phyloP scores from a whole-genome alignment of 1,140 invertebrate genomes.

The Sycophaga agraensis region DNA sequence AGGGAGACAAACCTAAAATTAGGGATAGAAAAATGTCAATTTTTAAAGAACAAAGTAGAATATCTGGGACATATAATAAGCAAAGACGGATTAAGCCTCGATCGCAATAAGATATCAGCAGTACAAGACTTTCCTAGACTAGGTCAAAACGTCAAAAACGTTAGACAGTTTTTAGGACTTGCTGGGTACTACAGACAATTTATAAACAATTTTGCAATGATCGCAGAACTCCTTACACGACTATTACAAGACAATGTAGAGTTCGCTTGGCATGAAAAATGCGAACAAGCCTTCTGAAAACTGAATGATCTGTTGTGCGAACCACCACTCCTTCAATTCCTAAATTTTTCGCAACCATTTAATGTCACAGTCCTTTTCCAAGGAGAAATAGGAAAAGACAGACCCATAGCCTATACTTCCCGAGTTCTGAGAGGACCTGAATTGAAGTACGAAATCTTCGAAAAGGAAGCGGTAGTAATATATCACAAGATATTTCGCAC shows the following conservation, averaged over 20 bases:
- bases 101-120: not conserved
- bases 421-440: not conserved
- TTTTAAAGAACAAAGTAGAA: not conserved
- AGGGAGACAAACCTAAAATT: not conserved
- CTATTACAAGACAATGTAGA: not conserved
- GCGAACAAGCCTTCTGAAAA: not conserved
- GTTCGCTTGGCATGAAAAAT: not conserved
- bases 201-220: not conserved
- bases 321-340: not conserved
- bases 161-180: not conserved
- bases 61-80: not conserved
- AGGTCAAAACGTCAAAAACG: not conserved
- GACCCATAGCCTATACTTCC: not conserved
- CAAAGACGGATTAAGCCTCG: not conserved
- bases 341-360: not conserved
- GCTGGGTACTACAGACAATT: slow-evolving; percentile 6
- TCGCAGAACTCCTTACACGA: not conserved
- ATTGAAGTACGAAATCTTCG: not conserved
- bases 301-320: not conserved
- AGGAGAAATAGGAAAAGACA: not conserved
- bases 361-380: not conserved
- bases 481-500: not conserved
- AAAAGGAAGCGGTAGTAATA: not conserved
- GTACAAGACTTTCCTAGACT: not conserved
- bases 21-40: slow-evolving; percentile 1